A percentile compares a stretch with the other conserved stretches of the same genome.
These are phyloP conservation scores for Pteria penguin DNA, from an alignment of 2,888 invertebrate genomes.

Conservation along the genomic window DNA sequence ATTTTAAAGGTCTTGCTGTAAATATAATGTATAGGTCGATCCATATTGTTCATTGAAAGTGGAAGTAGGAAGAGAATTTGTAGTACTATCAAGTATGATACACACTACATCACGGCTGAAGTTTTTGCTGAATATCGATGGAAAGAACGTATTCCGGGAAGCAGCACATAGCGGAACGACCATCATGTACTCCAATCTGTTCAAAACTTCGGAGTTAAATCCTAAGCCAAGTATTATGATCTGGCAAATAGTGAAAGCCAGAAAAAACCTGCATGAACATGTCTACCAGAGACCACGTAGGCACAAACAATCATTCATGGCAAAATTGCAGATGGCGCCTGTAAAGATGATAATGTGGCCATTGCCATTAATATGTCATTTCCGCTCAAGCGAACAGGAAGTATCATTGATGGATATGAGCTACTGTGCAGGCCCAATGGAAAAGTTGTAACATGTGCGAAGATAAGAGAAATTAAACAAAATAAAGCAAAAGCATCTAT, in stretches of 20 bases:
- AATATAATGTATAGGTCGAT: constrained; percentile 58
- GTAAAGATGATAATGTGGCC: constrained; percentile 26
- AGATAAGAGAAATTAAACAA: constrained; percentile 82
- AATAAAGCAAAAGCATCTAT: constrained; percentile 68
- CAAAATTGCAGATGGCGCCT: constrained; percentile 45
- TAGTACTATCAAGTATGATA: constrained; percentile 57
- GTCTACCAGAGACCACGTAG: constrained; percentile 9
- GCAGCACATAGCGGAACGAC: constrained; percentile 39
- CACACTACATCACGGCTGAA: constrained; percentile 55
- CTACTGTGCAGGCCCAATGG: constrained; percentile 45
- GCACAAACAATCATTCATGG: constrained; percentile 53
- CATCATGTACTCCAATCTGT: constrained; percentile 55
- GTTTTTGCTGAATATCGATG: constrained; percentile 58
- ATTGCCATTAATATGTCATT: constrained; percentile 59
- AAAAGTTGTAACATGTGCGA: constrained; percentile 84
- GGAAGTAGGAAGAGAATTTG: constrained; percentile 40
- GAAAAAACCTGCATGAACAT: not conserved
- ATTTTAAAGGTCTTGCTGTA: too few relatives aligned
- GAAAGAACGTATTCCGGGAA: constrained; percentile 57
- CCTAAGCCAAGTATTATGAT: constrained; percentile 15
- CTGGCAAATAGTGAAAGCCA: constrained; percentile 37
- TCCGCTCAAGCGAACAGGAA: constrained; percentile 53
- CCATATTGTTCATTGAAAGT: constrained; percentile 44
- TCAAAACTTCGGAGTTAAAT: constrained; percentile 32
- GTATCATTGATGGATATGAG: constrained; percentile 57